Percentiles rank a stretch among this genome's conserved stretches.
phyloP scores from a whole-genome alignment of 2,888 invertebrate genomes.

The Hirtodrosophila alboralis region DNA sequence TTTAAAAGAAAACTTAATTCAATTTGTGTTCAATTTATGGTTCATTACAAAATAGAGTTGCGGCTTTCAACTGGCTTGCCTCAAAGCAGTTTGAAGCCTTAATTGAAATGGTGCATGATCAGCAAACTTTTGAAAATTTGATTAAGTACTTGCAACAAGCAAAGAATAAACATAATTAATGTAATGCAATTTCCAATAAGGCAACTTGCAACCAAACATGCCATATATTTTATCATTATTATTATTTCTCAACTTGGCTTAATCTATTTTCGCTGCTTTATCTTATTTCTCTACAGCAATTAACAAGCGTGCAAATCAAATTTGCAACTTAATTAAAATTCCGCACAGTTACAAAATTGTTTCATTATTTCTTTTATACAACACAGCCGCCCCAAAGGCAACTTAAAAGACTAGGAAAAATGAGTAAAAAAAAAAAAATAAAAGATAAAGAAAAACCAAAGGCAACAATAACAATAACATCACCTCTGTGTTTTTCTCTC shows the following conservation, averaged over 20 bases:
- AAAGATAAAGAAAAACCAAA: slow-evolving; percentile 8
- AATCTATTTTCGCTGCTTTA: background rate
- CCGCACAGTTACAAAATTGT: slow-evolving; percentile 44
- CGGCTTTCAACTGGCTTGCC: no score
- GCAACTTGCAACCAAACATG: background rate
- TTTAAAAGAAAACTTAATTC: no score
- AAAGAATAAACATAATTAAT: no score
- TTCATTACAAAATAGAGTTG: no score
- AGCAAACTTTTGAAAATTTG: no score
- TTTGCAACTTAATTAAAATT: slow-evolving; percentile 76
- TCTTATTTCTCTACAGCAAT: slow-evolving; percentile 32
- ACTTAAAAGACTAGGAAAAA: slow-evolving; percentile 26
- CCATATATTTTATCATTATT: background rate
- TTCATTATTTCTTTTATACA: slow-evolving; percentile 40
- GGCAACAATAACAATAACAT: slow-evolving; percentile 8
- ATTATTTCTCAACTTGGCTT: no score
- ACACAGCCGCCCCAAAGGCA: slow-evolving; percentile 19
- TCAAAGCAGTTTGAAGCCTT: no score
- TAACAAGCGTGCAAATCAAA: slow-evolving; percentile 70
- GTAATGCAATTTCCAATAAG: background rate
- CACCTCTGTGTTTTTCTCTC: slow-evolving; percentile 20
- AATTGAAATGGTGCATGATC: no score
- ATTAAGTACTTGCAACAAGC: no score
- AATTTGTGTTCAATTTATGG: no score
- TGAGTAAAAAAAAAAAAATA: slow-evolving; percentile 17